phyloP scores from a whole-genome alignment of 1,140 invertebrate species.

The Drosophila carrolli region DNA sequence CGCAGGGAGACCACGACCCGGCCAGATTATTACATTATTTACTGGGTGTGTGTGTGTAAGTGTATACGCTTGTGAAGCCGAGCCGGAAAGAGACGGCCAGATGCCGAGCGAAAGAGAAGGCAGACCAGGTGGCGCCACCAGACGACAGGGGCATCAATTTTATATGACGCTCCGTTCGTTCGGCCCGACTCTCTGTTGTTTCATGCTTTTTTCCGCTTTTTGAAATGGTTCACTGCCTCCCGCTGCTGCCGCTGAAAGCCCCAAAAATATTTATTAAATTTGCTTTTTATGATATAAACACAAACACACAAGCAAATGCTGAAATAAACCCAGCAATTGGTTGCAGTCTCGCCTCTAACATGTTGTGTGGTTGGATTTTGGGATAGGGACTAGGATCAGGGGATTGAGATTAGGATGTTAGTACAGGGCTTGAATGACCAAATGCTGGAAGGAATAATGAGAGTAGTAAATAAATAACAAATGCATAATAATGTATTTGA shows the following conservation, averaged over 20 bases:
- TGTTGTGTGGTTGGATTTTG: slow-evolving; percentile 7
- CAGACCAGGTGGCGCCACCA: slow-evolving; percentile 52
- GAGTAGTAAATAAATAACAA: neutral
- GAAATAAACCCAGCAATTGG: slow-evolving; percentile 60
- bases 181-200: slow-evolving; percentile 18
- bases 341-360: slow-evolving; percentile 49
- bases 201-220: slow-evolving; percentile 20
- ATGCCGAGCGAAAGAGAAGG: slow-evolving; percentile 11
- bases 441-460: neutral
- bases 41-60: slow-evolving; percentile 47
- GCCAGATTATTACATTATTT: slow-evolving; percentile 82
- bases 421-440: neutral
- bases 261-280: slow-evolving; percentile 76
- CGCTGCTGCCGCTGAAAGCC: slow-evolving; percentile 32
- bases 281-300: slow-evolving; percentile 61
- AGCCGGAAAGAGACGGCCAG: slow-evolving; percentile 7
- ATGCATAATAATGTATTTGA: neutral
- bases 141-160: slow-evolving; percentile 74
- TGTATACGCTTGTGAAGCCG: slow-evolving; percentile 6
- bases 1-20: slow-evolving; percentile 70
- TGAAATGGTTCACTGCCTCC: slow-evolving; percentile 34
- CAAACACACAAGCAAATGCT: slow-evolving; percentile 17
- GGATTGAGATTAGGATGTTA: neutral
- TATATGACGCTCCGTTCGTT: slow-evolving; percentile 58
- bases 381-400: neutral